Evolutionary conservation across 1,140 invertebrate species (phyloP).

Genomic region (Drosophila ficusphila): DNA sequence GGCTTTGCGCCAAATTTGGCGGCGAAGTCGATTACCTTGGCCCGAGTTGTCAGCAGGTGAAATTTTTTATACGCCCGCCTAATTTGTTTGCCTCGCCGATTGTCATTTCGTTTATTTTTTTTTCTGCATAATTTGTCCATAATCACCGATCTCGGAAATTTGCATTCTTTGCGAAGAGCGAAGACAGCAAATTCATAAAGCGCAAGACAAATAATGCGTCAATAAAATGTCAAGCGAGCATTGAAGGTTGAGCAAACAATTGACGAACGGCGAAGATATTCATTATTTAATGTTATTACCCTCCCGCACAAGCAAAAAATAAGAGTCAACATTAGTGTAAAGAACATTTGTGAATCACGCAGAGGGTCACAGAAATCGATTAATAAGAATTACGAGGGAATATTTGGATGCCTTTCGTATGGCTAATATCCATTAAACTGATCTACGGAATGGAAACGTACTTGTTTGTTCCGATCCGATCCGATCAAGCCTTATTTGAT

Average conservation of each 20-base stretch:
- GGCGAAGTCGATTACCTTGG: slow-evolving; percentile 64
- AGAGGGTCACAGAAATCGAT: slow-evolving; percentile 10
- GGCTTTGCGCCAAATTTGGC: slow-evolving; percentile 57
- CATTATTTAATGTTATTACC: slow-evolving; percentile 67
- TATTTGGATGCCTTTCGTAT: slow-evolving; percentile 27
- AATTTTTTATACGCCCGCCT: slow-evolving; percentile 66
- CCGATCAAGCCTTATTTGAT: slow-evolving; percentile 27
- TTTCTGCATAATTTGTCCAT: slow-evolving; percentile 67
- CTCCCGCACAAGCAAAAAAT: slow-evolving; percentile 14
- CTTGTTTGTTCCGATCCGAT: neutral
- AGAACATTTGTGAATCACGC: slow-evolving; percentile 17
- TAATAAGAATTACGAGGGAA: slow-evolving; percentile 4
- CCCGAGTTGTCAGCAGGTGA: slow-evolving; percentile 63
- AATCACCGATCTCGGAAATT: slow-evolving; percentile 53
- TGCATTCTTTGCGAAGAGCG: slow-evolving; percentile 53
- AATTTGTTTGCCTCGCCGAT: slow-evolving; percentile 45
- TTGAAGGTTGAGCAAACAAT: slow-evolving; percentile 65
- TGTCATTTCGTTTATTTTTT: slow-evolving; percentile 19
- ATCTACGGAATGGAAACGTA: slow-evolving; percentile 9
- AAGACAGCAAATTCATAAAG: slow-evolving; percentile 20
- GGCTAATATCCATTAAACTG: slow-evolving; percentile 20
- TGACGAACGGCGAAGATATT: slow-evolving; percentile 36
- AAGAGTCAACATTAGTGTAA: slow-evolving; percentile 31
- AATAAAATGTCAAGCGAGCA: slow-evolving; percentile 62
- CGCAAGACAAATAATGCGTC: slow-evolving; percentile 45